Evolutionary conservation across 2,888 invertebrate species (phyloP).

Genomic region (Plutella xylostella): DNA sequence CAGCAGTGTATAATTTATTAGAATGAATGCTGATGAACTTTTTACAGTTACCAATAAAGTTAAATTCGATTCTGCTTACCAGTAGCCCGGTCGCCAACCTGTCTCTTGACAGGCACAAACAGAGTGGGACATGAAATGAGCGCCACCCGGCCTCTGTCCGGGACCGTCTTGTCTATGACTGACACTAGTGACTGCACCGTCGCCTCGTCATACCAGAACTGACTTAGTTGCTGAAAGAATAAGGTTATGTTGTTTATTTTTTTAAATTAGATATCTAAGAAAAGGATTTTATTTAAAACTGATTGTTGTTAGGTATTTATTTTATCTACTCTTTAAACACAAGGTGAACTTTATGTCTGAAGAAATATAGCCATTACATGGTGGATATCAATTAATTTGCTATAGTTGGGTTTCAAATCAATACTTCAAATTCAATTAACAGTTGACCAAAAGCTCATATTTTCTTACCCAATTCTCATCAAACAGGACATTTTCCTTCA

Average conservation of each 20-base stretch:
- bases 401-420: too few relatives aligned
- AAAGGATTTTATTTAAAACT: too few relatives aligned
- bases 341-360: too few relatives aligned
- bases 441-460: not conserved
- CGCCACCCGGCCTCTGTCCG: slow-evolving; percentile 75
- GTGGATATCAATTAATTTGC: too few relatives aligned
- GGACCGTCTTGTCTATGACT: slow-evolving; percentile 71
- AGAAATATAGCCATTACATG: too few relatives aligned
- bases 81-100: slow-evolving; percentile 48
- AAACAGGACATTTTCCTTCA: slow-evolving; percentile 64
- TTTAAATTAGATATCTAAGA: too few relatives aligned
- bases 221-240: slow-evolving; percentile 88
- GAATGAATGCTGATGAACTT: too few relatives aligned
- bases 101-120: slow-evolving; percentile 74
- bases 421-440: too few relatives aligned
- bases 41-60: not conserved
- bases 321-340: too few relatives aligned
- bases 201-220: slow-evolving; percentile 94
- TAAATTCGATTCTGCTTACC: slow-evolving; percentile 33
- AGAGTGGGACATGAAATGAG: slow-evolving; percentile 91
- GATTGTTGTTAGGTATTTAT: too few relatives aligned
- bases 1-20: too few relatives aligned
- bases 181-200: slow-evolving; percentile 80
- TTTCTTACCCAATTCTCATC: slow-evolving; percentile 84
- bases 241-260: too few relatives aligned